A percentile compares a stretch with the other conserved stretches of the same genome.
These are phyloP conservation scores for Elephas maximus DNA, from an alignment of 2,113 vertebrate genomes.

Conservation along the genomic window DNA sequence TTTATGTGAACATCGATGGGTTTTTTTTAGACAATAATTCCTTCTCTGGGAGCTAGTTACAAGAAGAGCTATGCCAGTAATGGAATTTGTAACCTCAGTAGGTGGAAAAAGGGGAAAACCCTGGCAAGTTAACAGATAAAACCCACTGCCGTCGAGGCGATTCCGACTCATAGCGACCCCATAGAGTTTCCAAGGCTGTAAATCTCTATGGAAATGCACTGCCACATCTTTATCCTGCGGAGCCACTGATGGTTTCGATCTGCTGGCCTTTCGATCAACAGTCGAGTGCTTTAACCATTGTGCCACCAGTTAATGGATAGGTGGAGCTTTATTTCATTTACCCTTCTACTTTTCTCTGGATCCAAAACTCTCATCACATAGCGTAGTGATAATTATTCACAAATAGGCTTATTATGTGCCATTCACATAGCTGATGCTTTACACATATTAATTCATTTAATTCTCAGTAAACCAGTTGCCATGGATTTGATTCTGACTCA, in stretches of 20 bases:
- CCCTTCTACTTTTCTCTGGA: neutral
- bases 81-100: neutral
- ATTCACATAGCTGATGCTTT: neutral
- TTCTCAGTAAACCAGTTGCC: too few species aligned
- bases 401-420: neutral
- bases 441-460: too few species aligned
- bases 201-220: too few species aligned
- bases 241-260: too few species aligned
- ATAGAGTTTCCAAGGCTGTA: too few species aligned
- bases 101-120: neutral
- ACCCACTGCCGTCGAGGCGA: too few species aligned
- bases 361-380: slow-evolving; percentile 2
- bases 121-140: neutral
- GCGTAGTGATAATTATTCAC: neutral
- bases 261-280: too few species aligned
- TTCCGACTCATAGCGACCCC: too few species aligned
- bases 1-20: neutral
- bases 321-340: neutral
- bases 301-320: slow-evolving; percentile 15
- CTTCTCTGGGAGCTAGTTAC: neutral
- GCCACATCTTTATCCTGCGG: too few species aligned
- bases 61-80: neutral
- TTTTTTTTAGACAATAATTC: slow-evolving; percentile 48
- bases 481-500: too few species aligned
- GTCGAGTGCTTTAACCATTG: too few species aligned